These are phyloP conservation scores for Aphaenogaster floridana DNA, from an alignment of 1,140 invertebrate species.

Conservation along the genomic window DNA sequence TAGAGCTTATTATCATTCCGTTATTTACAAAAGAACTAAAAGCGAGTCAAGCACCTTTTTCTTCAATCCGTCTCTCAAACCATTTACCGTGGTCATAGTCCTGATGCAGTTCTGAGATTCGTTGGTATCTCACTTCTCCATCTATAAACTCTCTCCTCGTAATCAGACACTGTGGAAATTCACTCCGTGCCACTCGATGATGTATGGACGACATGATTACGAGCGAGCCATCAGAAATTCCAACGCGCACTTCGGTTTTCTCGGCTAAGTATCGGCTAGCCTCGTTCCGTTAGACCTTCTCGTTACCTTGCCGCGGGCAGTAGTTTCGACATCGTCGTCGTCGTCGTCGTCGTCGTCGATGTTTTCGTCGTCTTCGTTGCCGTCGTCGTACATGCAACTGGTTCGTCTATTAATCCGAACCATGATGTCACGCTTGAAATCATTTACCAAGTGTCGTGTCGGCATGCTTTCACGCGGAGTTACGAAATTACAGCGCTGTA, in stretches of 20 bases:
- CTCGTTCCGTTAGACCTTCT: slow-evolving; percentile 59
- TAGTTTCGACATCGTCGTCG: slow-evolving; percentile 62
- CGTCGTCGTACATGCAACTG: slow-evolving; percentile 66
- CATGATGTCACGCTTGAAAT: slow-evolving; percentile 82
- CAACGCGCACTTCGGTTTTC: slow-evolving; percentile 50
- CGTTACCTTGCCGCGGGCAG: slow-evolving; percentile 82
- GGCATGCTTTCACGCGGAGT: slow-evolving; percentile 70
- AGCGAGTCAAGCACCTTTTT: background rate
- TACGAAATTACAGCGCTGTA: slow-evolving; percentile 78
- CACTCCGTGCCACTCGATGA: background rate
- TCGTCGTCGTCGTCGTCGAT: slow-evolving; percentile 32
- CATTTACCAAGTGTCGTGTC: slow-evolving; percentile 75
- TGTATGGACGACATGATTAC: slow-evolving; percentile 18
- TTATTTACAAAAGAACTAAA: background rate
- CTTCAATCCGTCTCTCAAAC: background rate
- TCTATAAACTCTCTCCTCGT: slow-evolving; percentile 33
- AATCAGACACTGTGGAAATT: slow-evolving; percentile 34
- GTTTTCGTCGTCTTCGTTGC: slow-evolving; percentile 45
- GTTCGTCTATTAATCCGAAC: slow-evolving; percentile 78
- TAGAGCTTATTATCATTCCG: background rate
- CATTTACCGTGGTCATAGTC: background rate
- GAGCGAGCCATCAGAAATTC: slow-evolving; percentile 46
- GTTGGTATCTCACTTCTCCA: background rate
- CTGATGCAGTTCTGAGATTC: background rate
- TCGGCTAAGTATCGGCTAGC: slow-evolving; percentile 54